Base-by-base conservation (phyloP, 2,797 vertebrate genomes). In the Hippoglossus hippoglossus region DNA sequence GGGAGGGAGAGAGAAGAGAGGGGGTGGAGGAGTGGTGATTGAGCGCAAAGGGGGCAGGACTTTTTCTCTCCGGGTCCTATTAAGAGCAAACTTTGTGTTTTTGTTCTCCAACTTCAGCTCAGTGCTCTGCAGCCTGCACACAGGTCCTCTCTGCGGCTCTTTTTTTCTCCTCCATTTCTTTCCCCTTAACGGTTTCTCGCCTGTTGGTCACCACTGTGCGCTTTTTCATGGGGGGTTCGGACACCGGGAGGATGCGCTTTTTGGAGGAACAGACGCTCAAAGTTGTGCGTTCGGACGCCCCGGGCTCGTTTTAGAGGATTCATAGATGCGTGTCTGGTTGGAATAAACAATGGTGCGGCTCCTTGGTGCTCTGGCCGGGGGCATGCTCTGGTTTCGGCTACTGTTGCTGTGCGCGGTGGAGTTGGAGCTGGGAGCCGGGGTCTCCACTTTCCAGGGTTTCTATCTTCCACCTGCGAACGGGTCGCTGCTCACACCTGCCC, bases 71-170 rank as follows among this genome's bases (percentile, higher is more conserved):
- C 63, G 77, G 81, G 77, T 91, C 87, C 90, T 93, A 91, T 95
- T 94, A 95, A 94, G 93, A 92, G 92, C 92, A 94, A 95, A 95
- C 93, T 95, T 95, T 94, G 86, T 89, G 89, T 92, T 94, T 94
- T 94, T 93, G 92, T 94, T 94, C 92, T 92, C 86, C 92, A 94
- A 94, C 91, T 94, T 94, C 90, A 93, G 91, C 86, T 84, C 88
- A 64, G 86, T 88, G 80, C 87, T 78, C 83, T 80, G 68, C 74
- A 83, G 82, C 69, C 79, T 79, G 76, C 79, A 49, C 75, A 41
- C 73, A 55, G 18, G 67, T 54, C 63, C 74, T 69, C 71, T 61
- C 55, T 52, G 67, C 62, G 71, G 62, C 71, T 71, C 59, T 56
- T 41, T 26, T n/a, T n/a, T 24, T 56, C 44, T 5, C 15, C 16